Base-by-base conservation (phyloP, 2,113 vertebrate species). In the Seriola rivoliana region DNA sequence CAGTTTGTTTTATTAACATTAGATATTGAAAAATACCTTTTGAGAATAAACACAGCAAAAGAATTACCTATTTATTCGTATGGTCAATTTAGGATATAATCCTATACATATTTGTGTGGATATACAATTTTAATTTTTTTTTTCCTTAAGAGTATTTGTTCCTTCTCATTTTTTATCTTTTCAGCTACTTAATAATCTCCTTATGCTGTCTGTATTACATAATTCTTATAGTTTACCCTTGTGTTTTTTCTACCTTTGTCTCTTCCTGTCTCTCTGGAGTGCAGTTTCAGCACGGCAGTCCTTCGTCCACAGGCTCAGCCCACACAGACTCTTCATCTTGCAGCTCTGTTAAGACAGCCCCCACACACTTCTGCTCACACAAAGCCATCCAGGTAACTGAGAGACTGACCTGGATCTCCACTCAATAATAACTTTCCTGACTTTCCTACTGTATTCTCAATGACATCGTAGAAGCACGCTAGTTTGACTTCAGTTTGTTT, bases 311-410 rank as follows among this genome's bases (percentile, higher is more conserved):
- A 0, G 95, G 96, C 93, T 97, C 97, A 77, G 94, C 94, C 91
- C 97, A 96, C 93, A 97, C 96, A 84, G 98, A 99, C 95, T 96
- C 96, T 93, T 97, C 97, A 92, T 97, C 97, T 55, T 96, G 96
- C 91, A 96, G 97, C 94, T 96, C 96, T 85, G 94, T 97, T 78
- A 93, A 86, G 77, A 88, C 76, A 4, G 78, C 60, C 12, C 88
- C 84, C 11, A 17, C 84, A 59, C 84, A 80, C 63, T 80, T 68
- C 44, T 96, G 93, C 89, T 93, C 96, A 79, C 96, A 98, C 94
- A 99, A 97, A 94, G 95, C 96, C 91, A 97, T 95, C 71, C 98
- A 99, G 97, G 97, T 98, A 95, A 85, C 80, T 17, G 40, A 13
- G 19, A 7, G 17, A 46, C 64, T 32, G n/a, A 71, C 64, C 36